phyloP scores from a whole-genome alignment of 1,140 invertebrate species.

The Drosophila pectinifera region DNA sequence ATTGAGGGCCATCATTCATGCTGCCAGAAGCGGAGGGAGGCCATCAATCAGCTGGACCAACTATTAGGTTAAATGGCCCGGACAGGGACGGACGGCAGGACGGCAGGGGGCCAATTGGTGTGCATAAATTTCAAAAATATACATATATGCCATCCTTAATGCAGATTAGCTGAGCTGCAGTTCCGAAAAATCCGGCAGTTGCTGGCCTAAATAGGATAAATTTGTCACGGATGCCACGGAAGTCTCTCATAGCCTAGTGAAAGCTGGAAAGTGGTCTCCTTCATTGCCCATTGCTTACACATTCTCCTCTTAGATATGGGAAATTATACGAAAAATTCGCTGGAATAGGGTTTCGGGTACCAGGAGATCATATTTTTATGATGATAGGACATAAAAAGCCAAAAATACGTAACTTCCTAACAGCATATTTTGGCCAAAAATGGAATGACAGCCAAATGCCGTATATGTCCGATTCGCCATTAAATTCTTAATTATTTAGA shows the following conservation, averaged over 20 bases:
- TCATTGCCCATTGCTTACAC: background rate
- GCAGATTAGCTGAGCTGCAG: slow-evolving; percentile 12
- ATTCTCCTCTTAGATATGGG: no score
- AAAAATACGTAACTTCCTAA: no score
- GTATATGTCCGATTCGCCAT: no score
- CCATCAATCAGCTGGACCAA: slow-evolving; percentile 67
- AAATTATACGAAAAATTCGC: no score
- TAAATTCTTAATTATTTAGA: no score
- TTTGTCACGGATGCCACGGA: background rate
- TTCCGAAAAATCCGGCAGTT: background rate
- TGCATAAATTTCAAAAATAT: slow-evolving; percentile 47
- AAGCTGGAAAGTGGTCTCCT: background rate
- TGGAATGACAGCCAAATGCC: no score
- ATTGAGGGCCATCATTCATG: slow-evolving; percentile 48
- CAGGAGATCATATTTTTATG: no score
- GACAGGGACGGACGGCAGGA: background rate
- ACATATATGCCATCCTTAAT: slow-evolving; percentile 3
- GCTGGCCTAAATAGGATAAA: background rate
- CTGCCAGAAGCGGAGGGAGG: slow-evolving; percentile 6
- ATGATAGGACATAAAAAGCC: no score
- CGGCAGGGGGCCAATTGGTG: background rate
- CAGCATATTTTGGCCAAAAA: no score
- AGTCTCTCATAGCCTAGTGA: background rate
- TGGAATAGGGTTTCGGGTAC: no score
- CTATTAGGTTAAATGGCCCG: slow-evolving; percentile 40